Evolutionary conservation across 2,113 vertebrate genomes (phyloP), one percentile per base, ranked within the genome.

Genomic region (Chaenogobius annularis): DNA sequence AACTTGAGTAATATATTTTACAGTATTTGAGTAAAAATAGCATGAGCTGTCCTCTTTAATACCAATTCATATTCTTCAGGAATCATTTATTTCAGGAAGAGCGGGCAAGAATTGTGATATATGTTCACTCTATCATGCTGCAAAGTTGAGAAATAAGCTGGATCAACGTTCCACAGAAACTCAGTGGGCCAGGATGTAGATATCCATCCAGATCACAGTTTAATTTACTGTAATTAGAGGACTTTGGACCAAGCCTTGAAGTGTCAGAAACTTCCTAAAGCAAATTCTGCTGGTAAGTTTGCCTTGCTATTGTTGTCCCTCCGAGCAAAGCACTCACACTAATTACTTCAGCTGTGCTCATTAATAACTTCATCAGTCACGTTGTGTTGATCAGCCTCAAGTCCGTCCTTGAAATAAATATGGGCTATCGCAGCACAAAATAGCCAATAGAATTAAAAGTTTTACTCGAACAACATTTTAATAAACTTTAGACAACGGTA

Each of bases 311-410:
- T 17, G 26, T 61, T 61, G 58, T 61, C 23, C 58, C 58, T 61
- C 58, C 26, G 14, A 61, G 58, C 58, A 61, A 61, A 61, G 26
- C 14, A 35, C 58, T 61, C 56, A 26, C 56, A 13, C 58, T 61
- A 61, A 61, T 61, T 61, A 61, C 58, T 61, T 61, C 26, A 61
- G 58, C 58, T 35, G 58, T 10, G 10, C 58, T 61, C 23, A 61
- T 61, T 61, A 61, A 35, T 61, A 61, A 35, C 58, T 61, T 61
- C 13, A 58, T 58, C 58, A 61, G 58, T 61, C 58, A 61, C 23
- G 58, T 35, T 15, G 58, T 31, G 58, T 61, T 61, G 26, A 61
- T 20, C 54, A 55, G 58, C 58, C 58, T 61, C 58, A 61, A 61
- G 58, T 61, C 26, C 14, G 58, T 31, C 58, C 58, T 61, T 61